A percentile compares a stretch with the other conserved stretches of the same genome.
phyloP scores from a whole-genome alignment of 2,888 invertebrate genomes.

The Sclerodermus sp. region DNA sequence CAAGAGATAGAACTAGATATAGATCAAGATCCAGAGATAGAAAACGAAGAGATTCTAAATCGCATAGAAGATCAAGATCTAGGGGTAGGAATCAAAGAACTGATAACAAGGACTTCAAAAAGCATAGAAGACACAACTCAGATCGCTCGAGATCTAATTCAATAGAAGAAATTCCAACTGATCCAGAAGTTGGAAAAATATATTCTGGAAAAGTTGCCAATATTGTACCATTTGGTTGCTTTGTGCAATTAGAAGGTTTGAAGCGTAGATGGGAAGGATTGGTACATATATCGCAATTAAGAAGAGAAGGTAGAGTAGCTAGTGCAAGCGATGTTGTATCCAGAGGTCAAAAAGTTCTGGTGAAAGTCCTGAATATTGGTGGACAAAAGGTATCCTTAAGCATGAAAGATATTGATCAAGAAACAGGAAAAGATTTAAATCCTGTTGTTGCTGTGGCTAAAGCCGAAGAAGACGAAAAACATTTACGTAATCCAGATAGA shows the following conservation, averaged over 20 bases:
- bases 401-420: constrained; percentile 98
- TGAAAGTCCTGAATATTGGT: constrained; percentile 89
- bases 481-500: constrained; percentile 89
- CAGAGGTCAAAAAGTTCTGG: constrained; percentile 82
- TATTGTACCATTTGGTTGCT: constrained; percentile 97
- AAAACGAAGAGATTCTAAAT: constrained; percentile 46
- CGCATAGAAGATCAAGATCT: constrained; percentile 47
- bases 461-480: constrained; percentile 67
- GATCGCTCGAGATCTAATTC: constrained; percentile 53
- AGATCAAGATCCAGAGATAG: constrained; percentile 44
- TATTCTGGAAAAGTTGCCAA: constrained; percentile 93
- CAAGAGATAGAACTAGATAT: constrained; percentile 30
- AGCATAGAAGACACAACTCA: constrained; percentile 38
- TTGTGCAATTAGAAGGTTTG: constrained; percentile 92
- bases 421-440: constrained; percentile 91
- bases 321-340: constrained; percentile 92
- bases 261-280: constrained; percentile 90
- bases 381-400: constrained; percentile 86
- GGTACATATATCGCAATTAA: constrained; percentile 93
- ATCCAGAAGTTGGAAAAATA: constrained; percentile 82
- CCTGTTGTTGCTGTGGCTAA: constrained; percentile 72
- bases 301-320: constrained; percentile 91
- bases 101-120: constrained; percentile 37
- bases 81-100: constrained; percentile 39
- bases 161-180: constrained; percentile 66